Evolutionary conservation across 2,888 invertebrate genomes (phyloP).

Genomic region (Pecten maximus): DNA sequence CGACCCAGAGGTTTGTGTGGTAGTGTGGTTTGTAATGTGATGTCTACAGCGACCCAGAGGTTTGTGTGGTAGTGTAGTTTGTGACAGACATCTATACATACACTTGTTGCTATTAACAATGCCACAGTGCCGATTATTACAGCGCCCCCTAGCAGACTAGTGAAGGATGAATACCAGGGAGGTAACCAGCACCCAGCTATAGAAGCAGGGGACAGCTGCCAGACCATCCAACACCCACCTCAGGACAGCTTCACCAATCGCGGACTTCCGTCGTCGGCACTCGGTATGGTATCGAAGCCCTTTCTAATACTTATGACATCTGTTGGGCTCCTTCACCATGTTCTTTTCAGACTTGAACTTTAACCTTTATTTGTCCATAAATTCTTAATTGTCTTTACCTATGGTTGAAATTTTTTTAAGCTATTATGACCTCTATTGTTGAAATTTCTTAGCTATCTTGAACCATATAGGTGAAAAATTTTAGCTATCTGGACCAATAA

Average conservation of each 20-base stretch:
- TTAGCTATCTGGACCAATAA: no score
- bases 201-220: slow-evolving; percentile 63
- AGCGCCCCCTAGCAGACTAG: slow-evolving; percentile 87
- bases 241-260: slow-evolving; percentile 67
- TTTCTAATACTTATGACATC: not conserved
- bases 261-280: slow-evolving; percentile 36
- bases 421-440: no score
- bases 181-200: not conserved
- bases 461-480: no score
- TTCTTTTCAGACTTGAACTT: not conserved
- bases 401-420: no score
- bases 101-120: slow-evolving; percentile 32
- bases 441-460: not conserved
- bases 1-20: no score
- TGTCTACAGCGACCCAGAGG: no score
- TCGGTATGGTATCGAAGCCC: slow-evolving; percentile 29
- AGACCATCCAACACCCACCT: slow-evolving; percentile 76
- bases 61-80: no score
- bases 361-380: not conserved
- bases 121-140: slow-evolving; percentile 42
- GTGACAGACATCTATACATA: not conserved
- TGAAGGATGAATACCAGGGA: slow-evolving; percentile 92
- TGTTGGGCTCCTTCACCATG: not conserved
- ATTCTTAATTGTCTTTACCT: no score
- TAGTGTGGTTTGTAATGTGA: no score